A percentile compares a stretch with the other conserved stretches of the same genome.
Conservation (phyloP, 2,888 invertebrate species). For the Cryptocephalus primarius region DNA sequence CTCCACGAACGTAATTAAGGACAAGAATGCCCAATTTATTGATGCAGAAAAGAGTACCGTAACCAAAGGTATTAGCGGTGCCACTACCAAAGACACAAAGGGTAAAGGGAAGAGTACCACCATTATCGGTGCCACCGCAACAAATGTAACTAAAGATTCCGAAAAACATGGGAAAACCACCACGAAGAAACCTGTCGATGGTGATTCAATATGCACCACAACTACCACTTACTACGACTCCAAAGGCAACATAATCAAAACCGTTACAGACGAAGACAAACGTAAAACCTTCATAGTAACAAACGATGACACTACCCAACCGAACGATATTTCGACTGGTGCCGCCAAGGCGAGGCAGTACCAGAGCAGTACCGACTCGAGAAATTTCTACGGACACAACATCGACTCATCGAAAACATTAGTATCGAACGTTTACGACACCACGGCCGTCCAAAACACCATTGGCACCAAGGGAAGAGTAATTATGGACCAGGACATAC, state of each 20-base stretch:
- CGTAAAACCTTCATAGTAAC: constrained; percentile 6
- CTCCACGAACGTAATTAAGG: constrained; percentile 19
- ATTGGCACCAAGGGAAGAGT: constrained; percentile 37
- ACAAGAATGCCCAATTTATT: constrained; percentile 15
- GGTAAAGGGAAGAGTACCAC: constrained; percentile 3
- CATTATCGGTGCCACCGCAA: constrained; percentile 1
- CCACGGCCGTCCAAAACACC: constrained; percentile 32
- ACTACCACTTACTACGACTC: constrained; percentile 35
- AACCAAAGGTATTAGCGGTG: constrained; percentile 9
- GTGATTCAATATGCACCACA: constrained; percentile 21
- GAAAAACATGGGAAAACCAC: neutral
- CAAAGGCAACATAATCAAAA: constrained; percentile 31
- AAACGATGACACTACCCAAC: neutral
- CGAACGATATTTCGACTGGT: constrained; percentile 1
- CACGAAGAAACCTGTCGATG: neutral
- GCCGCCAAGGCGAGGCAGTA: constrained; percentile 21
- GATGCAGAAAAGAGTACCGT: constrained; percentile 10
- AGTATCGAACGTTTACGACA: constrained; percentile 31
- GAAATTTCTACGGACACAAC: constrained; percentile 30
- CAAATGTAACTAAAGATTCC: neutral
- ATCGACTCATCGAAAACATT: constrained; percentile 25
- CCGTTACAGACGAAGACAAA: constrained; percentile 26
- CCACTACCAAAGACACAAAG: no score
- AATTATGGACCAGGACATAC: constrained; percentile 39
- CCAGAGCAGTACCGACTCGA: constrained; percentile 24